Conservation (phyloP, 2,888 invertebrate species). For the Standfussiana lucernea region DNA sequence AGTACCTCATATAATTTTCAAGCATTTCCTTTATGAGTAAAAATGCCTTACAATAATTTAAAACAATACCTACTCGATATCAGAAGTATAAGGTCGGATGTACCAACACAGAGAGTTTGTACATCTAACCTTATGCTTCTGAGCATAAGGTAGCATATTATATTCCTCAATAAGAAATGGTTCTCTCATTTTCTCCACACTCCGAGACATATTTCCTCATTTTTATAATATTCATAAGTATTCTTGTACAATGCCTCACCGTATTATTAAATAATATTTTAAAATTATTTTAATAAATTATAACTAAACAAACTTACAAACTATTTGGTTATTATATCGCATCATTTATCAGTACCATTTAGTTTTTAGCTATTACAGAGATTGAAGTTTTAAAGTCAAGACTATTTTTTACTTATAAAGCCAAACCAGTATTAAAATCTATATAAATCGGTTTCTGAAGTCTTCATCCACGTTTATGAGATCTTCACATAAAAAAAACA, state of each 20-base stretch:
- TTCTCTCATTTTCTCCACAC: background rate
- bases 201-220: background rate
- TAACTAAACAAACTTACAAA: conserved; percentile 50
- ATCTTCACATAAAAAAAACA: background rate
- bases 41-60: background rate
- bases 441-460: background rate
- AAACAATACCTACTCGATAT: no score
- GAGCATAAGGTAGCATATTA: no score
- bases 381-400: conserved; percentile 38
- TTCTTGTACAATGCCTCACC: conserved; percentile 48
- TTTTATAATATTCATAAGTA: background rate
- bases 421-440: background rate
- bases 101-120: no score
- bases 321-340: conserved; percentile 82
- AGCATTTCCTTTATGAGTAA: background rate
- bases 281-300: conserved; percentile 18
- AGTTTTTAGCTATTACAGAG: conserved; percentile 51
- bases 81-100: no score
- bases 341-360: conserved; percentile 67
- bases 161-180: background rate
- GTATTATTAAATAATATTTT: conserved; percentile 31
- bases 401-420: background rate
- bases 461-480: background rate
- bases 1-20: background rate
- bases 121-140: no score